These are phyloP conservation scores for Pinctada fucata DNA, from an alignment of 2,888 invertebrate genomes.

Conservation along the genomic window DNA sequence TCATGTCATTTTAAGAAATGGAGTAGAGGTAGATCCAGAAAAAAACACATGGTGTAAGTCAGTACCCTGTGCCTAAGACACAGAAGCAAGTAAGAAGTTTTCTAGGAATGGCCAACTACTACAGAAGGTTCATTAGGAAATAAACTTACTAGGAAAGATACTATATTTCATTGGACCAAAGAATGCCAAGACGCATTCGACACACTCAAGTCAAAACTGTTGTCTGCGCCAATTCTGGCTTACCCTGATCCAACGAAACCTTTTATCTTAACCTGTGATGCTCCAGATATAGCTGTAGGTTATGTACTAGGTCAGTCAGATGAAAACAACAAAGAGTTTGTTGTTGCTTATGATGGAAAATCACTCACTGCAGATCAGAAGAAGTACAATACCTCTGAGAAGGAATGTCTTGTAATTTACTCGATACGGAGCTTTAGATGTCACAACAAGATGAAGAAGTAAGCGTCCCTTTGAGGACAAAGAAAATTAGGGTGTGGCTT, in stretches of 20 bases:
- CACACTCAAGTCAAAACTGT: constrained; percentile 55
- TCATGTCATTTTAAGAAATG: constrained; percentile 38
- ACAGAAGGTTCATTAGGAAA: constrained; percentile 42
- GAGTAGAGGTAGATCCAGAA: constrained; percentile 35
- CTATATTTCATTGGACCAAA: constrained; percentile 36
- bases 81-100: constrained; percentile 37
- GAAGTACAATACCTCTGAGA: constrained; percentile 43
- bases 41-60: constrained; percentile 31
- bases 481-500: no score
- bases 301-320: constrained; percentile 45
- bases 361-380: constrained; percentile 38
- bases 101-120: constrained; percentile 45
- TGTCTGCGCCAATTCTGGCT: constrained; percentile 41
- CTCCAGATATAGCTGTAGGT: constrained; percentile 11
- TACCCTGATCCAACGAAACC: constrained; percentile 39
- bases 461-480: no score
- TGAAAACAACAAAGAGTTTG: constrained; percentile 29
- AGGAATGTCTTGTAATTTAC: constrained; percentile 39
- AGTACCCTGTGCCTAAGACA: constrained; percentile 34
- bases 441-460: no score
- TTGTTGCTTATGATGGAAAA: constrained; percentile 48
- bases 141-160: constrained; percentile 43
- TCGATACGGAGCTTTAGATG: no score
- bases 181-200: constrained; percentile 38
- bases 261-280: constrained; percentile 46